phyloP scores from a whole-genome alignment of 2,113 vertebrate species.

The Xyliphius kryptos region DNA sequence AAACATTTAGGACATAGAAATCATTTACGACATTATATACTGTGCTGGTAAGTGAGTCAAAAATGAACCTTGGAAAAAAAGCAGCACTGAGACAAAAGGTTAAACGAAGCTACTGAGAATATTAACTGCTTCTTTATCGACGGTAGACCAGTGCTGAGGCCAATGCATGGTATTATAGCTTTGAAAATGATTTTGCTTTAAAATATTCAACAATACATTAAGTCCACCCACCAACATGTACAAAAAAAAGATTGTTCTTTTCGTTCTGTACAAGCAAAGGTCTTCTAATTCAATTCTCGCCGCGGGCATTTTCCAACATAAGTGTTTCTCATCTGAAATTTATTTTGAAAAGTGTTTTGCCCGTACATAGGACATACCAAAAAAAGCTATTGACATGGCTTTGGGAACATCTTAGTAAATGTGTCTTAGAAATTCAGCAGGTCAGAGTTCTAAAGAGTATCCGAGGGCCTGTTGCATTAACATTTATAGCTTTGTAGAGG shows the following conservation, averaged over 20 bases:
- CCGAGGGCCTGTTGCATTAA: constrained; percentile 2
- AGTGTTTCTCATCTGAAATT: constrained; percentile 47
- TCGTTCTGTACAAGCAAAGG: constrained; percentile 45
- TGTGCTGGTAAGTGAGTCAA: constrained; percentile 7
- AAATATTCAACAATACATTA: constrained; percentile 52
- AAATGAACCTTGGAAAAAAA: constrained; percentile 34
- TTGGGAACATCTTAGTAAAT: background rate
- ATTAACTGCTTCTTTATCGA: constrained; percentile 12
- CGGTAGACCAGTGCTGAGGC: constrained; percentile 4
- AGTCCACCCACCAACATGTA: constrained; percentile 55
- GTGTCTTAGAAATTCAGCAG: background rate
- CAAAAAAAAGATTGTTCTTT: constrained; percentile 42
- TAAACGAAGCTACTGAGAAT: constrained; percentile 22
- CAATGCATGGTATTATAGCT: constrained; percentile 40
- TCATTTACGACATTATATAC: background rate
- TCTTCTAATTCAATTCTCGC: constrained; percentile 44
- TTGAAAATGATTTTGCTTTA: constrained; percentile 42
- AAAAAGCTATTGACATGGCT: constrained; percentile 16
- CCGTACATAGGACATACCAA: constrained; percentile 15
- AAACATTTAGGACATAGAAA: too few species aligned
- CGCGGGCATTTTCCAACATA: constrained; percentile 36
- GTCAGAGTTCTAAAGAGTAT: constrained; percentile 7
- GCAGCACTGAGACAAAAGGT: constrained; percentile 33
- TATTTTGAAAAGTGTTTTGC: constrained; percentile 35
- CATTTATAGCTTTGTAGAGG: background rate